Conservation (phyloP, 2,888 invertebrate species). For the Eupithecia subumbrata region DNA sequence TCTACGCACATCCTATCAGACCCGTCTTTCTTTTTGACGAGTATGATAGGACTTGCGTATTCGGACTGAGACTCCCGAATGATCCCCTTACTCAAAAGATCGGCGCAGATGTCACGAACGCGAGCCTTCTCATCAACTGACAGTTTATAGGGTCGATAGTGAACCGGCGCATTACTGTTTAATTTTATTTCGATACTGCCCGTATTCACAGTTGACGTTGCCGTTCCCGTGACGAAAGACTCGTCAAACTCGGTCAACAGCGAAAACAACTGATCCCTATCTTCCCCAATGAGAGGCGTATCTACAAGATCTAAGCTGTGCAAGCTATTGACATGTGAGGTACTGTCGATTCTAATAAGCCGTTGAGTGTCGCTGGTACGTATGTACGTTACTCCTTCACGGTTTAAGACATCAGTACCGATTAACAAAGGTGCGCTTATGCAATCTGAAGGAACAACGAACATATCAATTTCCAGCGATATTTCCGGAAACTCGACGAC, state of each 20-base stretch:
- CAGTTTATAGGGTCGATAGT: too few species aligned
- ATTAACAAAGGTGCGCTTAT: conserved; percentile 42
- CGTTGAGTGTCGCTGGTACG: too few species aligned
- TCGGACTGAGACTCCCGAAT: conserved; percentile 38
- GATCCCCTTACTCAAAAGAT: conserved; percentile 42
- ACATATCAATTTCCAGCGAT: too few species aligned
- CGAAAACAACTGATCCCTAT: too few species aligned
- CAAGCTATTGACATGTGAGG: too few species aligned
- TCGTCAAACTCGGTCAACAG: conserved; percentile 17
- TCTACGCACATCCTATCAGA: too few species aligned
- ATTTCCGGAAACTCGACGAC: too few species aligned
- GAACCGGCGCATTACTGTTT: conserved; percentile 19
- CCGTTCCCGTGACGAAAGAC: conserved; percentile 44
- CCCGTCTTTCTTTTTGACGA: not conserved
- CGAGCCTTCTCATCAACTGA: too few species aligned
- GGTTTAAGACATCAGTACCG: too few species aligned
- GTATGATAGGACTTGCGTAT: conserved; percentile 37
- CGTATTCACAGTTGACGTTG: conserved; percentile 43
- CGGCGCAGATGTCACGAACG: conserved; percentile 20
- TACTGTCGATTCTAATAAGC: too few species aligned
- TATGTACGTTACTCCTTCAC: too few species aligned
- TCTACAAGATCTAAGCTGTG: not conserved
- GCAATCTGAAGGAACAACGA: conserved; percentile 2
- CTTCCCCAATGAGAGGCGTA: conserved; percentile 19
- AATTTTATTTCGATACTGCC: conserved; percentile 46